Conservation (phyloP, 2,797 vertebrate species). For the Rousettus madagascariensis region DNA sequence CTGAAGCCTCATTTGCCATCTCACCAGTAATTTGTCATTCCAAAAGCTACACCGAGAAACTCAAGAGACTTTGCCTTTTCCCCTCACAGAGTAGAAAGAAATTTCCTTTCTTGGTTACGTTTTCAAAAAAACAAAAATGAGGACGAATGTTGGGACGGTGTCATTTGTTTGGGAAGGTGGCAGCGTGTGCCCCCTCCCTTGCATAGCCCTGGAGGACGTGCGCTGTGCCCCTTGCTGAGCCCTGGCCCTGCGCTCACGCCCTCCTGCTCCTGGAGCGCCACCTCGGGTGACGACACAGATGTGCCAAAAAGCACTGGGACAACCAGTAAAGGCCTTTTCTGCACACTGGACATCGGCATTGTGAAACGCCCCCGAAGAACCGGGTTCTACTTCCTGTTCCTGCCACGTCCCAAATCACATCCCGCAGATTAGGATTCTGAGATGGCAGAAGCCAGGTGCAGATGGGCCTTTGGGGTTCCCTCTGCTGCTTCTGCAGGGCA, state of each 20-base stretch:
- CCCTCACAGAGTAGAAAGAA: background rate
- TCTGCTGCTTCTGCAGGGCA: background rate
- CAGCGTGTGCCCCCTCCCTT: no score
- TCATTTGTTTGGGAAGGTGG: background rate
- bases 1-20: background rate
- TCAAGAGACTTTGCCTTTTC: background rate
- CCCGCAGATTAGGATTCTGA: background rate
- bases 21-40: background rate
- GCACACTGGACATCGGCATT: conserved; percentile 31
- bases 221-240: background rate
- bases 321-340: conserved; percentile 35
- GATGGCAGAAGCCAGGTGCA: accelerated
- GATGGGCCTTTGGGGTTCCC: background rate
- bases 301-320: background rate
- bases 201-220: background rate
- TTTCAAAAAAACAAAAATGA: background rate
- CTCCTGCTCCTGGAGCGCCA: background rate
- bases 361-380: background rate
- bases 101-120: background rate
- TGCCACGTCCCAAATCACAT: background rate
- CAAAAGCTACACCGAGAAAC: background rate
- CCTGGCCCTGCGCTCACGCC: background rate
- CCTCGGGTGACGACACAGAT: background rate
- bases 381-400: background rate
- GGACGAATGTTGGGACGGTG: background rate